phyloP scores from a whole-genome alignment of 2,888 invertebrate species.

The Anaspis maculata region DNA sequence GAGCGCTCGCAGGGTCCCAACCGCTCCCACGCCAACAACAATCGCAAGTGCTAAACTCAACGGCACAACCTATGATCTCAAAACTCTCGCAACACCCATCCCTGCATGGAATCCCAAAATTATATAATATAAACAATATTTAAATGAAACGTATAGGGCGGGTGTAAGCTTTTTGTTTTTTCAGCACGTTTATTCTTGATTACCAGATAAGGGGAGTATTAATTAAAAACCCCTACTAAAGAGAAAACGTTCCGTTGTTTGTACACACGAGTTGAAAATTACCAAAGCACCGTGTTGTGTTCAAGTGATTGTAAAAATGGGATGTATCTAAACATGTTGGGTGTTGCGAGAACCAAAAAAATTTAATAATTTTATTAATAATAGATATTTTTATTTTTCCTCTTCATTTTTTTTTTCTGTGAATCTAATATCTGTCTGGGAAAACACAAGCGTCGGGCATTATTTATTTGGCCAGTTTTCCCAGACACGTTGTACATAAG shows the following conservation, averaged over 20 bases:
- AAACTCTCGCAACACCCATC: constrained; percentile 21
- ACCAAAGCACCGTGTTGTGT: constrained; percentile 43
- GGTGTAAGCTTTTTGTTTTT: constrained; percentile 3
- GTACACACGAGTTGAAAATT: constrained; percentile 17
- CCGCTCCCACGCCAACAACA: constrained; percentile 46
- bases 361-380: too few relatives aligned
- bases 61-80: constrained; percentile 34
- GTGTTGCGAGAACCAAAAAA: constrained; percentile 21
- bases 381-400: neutral
- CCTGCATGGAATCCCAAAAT: too few relatives aligned
- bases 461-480: neutral
- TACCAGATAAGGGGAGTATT: constrained; percentile 31
- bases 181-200: constrained; percentile 13
- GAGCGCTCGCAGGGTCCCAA: constrained; percentile 42
- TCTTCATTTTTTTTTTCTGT: too few relatives aligned
- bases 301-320: constrained; percentile 22
- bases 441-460: neutral
- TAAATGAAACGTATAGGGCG: constrained; percentile 2
- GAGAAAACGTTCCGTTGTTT: constrained; percentile 18
- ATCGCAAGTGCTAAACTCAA: constrained; percentile 44
- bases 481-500: too few relatives aligned
- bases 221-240: constrained; percentile 31
- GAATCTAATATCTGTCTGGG: too few relatives aligned
- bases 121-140: too few relatives aligned
- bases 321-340: constrained; percentile 7